Evolutionary conservation across 2,888 invertebrate species (phyloP), one percentile per base, ranked within the genome.

Genomic region (Dorcus parallelipipedus): DNA sequence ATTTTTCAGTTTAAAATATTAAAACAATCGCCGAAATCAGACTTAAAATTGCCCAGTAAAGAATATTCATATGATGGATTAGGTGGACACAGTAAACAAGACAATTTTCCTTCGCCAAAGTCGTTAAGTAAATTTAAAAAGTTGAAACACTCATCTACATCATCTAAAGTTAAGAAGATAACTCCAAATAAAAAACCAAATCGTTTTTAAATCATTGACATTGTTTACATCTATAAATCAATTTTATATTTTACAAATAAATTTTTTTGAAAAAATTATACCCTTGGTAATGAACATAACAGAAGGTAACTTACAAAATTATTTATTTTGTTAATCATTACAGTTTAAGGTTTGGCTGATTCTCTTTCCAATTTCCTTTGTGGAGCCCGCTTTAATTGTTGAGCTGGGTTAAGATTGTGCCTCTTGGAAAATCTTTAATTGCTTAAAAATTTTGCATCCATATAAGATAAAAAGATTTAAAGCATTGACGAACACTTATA

Each of bases 381-480:
- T 20, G 83, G 84, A 60, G 87, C 89, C 58, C 85, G 83, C 70
- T 88, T 88, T 50, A 87, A 72, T 69, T 93, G 90, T 74, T 89
- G 87, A 50, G 84, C 87, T 20, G 91, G 86, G 69, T 89, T 90
- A 64, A 94, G 82, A 80, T 97, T 97, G 72, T 95, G 93, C 78
- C 95, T 96, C 79, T 95, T 93, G 65, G 95, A 93, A 80, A 95
- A 97, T 76, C 93, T 87, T 79, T 97, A 90, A 79, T 98, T 98
- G 71, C 89, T 90, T 78, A 98, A 82, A 82, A 97, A 98, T 80
- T 98, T 98, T 49, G 95, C 89, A 79, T 98, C 97, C 86, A 98
- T 94, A 95, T 96, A 76, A 26, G 82, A 63, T 61, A 26, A 14
- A 1, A 5, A 26, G 48, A 66, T 58, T 55, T 50, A 40, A 42